Conservation (phyloP, 2,113 vertebrate genomes). For the Mesoclemmys tuberculata region DNA sequence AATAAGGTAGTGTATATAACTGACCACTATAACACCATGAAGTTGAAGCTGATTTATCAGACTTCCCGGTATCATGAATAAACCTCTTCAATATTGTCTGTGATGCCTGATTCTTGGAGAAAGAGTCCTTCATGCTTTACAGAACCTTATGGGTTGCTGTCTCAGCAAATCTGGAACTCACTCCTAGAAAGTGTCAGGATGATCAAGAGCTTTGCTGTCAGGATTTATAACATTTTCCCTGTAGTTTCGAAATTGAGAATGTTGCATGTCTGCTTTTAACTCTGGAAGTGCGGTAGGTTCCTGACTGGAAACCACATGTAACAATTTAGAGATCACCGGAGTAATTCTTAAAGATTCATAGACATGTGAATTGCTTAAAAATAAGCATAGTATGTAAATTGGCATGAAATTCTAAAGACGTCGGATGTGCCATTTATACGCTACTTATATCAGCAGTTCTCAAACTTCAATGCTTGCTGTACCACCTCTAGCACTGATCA, state of each 20-base stretch:
- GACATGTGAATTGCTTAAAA: background rate
- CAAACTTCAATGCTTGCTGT: background rate
- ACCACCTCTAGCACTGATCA: background rate
- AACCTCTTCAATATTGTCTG: too few relatives aligned
- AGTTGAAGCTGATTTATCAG: too few relatives aligned
- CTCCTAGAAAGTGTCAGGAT: background rate
- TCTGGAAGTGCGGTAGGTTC: background rate
- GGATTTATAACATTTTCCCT: background rate
- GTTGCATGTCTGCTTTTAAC: background rate
- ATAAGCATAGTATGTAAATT: background rate
- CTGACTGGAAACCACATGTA: background rate
- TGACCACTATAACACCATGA: too few relatives aligned
- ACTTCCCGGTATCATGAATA: too few relatives aligned
- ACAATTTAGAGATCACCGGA: background rate
- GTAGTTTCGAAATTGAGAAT: background rate
- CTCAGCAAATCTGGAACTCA: background rate
- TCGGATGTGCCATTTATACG: background rate
- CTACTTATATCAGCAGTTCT: slow-evolving; percentile 1
- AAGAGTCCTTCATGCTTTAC: too few relatives aligned
- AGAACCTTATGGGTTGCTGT: background rate
- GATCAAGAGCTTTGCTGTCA: background rate
- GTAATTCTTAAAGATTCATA: background rate
- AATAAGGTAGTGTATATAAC: too few relatives aligned
- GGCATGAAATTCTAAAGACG: background rate
- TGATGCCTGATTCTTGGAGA: too few relatives aligned